Percentiles rank a stretch among this genome's conserved stretches.
phyloP scores from a whole-genome alignment of 2,888 invertebrate genomes.

The Merodon equestris region DNA sequence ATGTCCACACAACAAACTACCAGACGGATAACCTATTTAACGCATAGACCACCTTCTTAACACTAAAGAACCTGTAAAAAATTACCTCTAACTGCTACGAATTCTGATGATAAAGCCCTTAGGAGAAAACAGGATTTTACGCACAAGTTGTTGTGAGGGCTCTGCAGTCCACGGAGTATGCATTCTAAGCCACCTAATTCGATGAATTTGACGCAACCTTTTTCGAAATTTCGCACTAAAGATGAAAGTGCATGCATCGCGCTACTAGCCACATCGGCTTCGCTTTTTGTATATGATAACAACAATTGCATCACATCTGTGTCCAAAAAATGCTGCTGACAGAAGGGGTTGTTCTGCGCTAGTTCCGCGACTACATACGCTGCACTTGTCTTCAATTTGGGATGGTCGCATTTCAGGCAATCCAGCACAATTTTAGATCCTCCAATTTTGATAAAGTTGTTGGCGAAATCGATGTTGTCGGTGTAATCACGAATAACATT shows the following conservation, averaged over 20 bases:
- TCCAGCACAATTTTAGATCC: constrained; percentile 87
- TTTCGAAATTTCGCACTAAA: constrained; percentile 83
- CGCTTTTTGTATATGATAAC: constrained; percentile 79
- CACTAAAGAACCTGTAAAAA: neutral
- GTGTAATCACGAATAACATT: constrained; percentile 84
- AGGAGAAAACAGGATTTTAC: constrained; percentile 88
- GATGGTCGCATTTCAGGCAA: constrained; percentile 83
- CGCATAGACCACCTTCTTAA: no score
- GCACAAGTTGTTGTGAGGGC: constrained; percentile 80
- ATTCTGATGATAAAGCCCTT: constrained; percentile 81
- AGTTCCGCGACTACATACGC: constrained; percentile 87
- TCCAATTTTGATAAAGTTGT: constrained; percentile 91
- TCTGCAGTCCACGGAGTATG: constrained; percentile 82
- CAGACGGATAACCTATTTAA: no score
- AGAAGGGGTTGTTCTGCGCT: constrained; percentile 91
- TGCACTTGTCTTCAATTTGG: constrained; percentile 82
- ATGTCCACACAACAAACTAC: no score
- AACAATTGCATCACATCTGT: constrained; percentile 83
- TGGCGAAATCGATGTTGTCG: constrained; percentile 89
- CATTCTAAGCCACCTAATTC: constrained; percentile 84
- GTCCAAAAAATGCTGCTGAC: constrained; percentile 86
- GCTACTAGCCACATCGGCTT: constrained; percentile 82
- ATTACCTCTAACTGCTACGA: constrained; percentile 81
- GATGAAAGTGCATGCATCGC: constrained; percentile 90
- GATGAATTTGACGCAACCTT: constrained; percentile 82